Conservation (phyloP, 1,140 invertebrate genomes). For the Tetramorium parvispinum region DNA sequence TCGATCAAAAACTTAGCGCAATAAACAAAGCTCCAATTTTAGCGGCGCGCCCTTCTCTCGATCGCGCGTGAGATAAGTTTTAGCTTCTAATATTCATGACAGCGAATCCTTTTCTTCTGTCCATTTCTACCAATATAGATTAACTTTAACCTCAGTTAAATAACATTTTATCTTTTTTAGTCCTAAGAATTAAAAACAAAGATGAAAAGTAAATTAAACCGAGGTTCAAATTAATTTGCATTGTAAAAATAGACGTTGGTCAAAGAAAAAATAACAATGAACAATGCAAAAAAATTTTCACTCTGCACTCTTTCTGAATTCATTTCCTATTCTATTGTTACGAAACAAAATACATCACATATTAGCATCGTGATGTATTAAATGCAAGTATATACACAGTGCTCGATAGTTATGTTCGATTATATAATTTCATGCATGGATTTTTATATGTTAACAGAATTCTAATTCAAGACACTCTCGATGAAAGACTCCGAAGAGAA, state of each 20-base stretch:
- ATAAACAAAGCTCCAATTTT: conserved; percentile 75
- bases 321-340: too few species aligned
- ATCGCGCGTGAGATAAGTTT: conserved; percentile 64
- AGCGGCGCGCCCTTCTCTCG: conserved; percentile 33
- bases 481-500: background rate
- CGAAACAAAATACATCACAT: too few species aligned
- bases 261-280: background rate
- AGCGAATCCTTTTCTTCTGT: background rate
- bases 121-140: too few species aligned
- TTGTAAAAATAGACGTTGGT: too few species aligned
- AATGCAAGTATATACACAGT: background rate
- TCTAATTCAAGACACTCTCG: background rate
- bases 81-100: conserved; percentile 29
- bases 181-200: too few species aligned
- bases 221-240: too few species aligned
- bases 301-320: background rate
- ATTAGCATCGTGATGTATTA: too few species aligned
- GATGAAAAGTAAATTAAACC: too few species aligned
- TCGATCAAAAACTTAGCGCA: conserved; percentile 70
- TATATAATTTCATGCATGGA: background rate
- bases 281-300: conserved; percentile 8
- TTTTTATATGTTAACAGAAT: background rate
- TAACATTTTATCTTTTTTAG: too few species aligned
- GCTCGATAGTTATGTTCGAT: background rate
- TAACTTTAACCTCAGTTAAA: too few species aligned